Base-by-base conservation (phyloP, 1,140 invertebrate genomes). In the Calliopsis andreniformis region DNA sequence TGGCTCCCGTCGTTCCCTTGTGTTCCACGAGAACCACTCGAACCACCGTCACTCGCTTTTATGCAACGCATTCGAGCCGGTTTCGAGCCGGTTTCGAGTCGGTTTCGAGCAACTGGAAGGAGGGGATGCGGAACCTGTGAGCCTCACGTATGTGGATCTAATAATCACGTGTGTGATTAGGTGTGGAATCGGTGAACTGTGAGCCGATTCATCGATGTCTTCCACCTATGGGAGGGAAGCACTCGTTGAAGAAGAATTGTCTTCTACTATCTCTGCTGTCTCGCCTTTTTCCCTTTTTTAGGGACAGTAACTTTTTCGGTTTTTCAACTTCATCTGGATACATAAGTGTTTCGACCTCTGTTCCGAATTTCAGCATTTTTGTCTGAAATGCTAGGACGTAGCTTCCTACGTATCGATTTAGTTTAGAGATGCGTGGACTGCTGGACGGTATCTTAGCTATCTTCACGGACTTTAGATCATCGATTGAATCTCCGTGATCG, bases 131-230 rank as follows among this genome's bases (percentile, higher is more conserved):
- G n/a, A n/a, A n/a, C n/a, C n/a, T n/a, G n/a, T n/a, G n/a, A n/a
- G n/a, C n/a, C n/a, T n/a, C 61, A 30, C 72, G 72, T 80, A 78
- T 53, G 75, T 76, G 69, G n/a, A n/a, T n/a, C n/a, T n/a, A n/a
- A n/a, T n/a, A 63, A 73, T 86, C 71, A 87, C 85, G 82, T 83
- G 82, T 83, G 80, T 89, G 87, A 90, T 89, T 89, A 89, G 83
- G 79, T 79, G 80, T 76, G 71, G 55, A 71, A 87, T 83, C 86
- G 86, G 80, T 79, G 86, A 87, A 85, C 82, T 78, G 87, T 89
- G 83, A 85, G 87, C 72, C 82, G 80, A 85, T 79, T 85, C 86
- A 88, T 79, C 87, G 85, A 87, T 86, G 87, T 73, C n/a, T n/a
- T n/a, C 72, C 85, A 86, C 76, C 80, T 56, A 39, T 53, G 14